Evolutionary conservation across 2,888 invertebrate species (phyloP).

Genomic region (Catocala sponsa): DNA sequence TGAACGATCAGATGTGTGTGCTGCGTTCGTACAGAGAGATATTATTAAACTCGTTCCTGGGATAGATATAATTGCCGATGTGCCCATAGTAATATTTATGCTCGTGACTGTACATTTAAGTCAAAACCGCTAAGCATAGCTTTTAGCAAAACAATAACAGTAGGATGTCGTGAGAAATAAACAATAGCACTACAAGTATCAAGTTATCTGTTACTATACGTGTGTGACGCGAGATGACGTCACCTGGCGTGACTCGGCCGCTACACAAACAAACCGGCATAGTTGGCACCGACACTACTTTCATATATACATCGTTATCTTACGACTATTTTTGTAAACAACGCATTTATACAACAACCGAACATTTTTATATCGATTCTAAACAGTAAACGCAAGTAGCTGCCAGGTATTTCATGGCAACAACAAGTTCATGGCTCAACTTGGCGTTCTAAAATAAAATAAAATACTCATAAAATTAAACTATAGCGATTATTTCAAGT

Average conservation of each 20-base stretch:
- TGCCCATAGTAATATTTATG: no score
- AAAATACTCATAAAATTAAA: no score
- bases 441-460: no score
- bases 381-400: neutral
- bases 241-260: conserved; percentile 18
- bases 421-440: no score
- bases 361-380: conserved; percentile 5
- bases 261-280: conserved; percentile 33
- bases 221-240: conserved; percentile 27
- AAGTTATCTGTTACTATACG: conserved; percentile 9
- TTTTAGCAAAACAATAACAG: neutral
- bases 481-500: no score
- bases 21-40: no score
- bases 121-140: no score
- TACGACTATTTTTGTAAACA: conserved; percentile 46
- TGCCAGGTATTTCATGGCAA: neutral
- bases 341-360: conserved; percentile 23
- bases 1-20: no score
- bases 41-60: no score
- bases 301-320: conserved; percentile 23
- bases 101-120: no score
- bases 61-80: no score
- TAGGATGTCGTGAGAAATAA: neutral
- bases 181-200: neutral
- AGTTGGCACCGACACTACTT: conserved; percentile 37